Base-by-base conservation (phyloP, 2,113 vertebrate species). In the Cairina moschata region DNA sequence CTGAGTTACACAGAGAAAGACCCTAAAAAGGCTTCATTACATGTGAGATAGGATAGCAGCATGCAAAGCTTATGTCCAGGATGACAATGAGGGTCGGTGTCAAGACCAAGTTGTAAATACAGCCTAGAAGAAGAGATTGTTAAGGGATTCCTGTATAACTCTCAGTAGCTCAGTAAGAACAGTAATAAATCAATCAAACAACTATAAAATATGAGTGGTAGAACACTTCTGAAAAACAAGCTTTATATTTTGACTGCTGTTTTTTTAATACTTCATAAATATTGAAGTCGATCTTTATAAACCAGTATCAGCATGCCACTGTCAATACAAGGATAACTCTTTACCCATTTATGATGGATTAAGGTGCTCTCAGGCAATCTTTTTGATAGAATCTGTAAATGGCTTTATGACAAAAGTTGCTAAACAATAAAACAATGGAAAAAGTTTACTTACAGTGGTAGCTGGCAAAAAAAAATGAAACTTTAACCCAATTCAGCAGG, bases 1-100 rank as follows among this genome's bases (percentile, higher is more conserved):
- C n/a, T 73, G 52, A 54, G n/a, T 92, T 97, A 93, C 11, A 48
- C 50, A 40, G 83, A 80, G 85, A 46, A 94, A 94, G 75, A 96
- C 38, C 72, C 67, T 74, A 75, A 74, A 86, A 74, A 86, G 88
- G 42, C 48, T 87, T 85, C 78, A 87, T 94, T 89, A 69, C 42
- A 26, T 76, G 56, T 83, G 36, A 92, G 40, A 28, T 55, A 90
- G 81, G 91, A 69, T 54, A 95, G 34, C 29, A 21, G 32, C 44
- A n/a, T 66, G 71, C 71, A 62, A 91, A 91, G 76, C 77, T 78
- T 52, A 34, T 36, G 58, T 86, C 32, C 58, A 36, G 48, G 32
- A 91, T 50, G 58, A 84, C 40, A 84, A 31, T 25, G 50, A 91
- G 29, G 23, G 28, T 81, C 40, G 75, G 50, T 87, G 62, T 76